phyloP scores from a whole-genome alignment of 2,113 vertebrate genomes.

The Danionella cerebrum region DNA sequence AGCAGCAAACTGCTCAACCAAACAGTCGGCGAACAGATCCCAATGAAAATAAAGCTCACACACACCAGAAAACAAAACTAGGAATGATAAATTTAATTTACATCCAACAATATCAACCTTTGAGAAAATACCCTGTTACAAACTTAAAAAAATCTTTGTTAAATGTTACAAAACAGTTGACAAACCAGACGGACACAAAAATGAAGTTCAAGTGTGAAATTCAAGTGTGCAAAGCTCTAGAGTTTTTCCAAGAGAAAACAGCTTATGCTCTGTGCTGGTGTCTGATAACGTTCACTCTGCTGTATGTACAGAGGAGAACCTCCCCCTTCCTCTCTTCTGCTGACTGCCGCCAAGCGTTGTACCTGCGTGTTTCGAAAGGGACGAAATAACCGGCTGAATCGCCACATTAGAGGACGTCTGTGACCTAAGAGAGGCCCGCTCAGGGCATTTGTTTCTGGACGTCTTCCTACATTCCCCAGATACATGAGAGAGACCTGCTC shows the following conservation, averaged over 20 bases:
- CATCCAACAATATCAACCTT: constrained; percentile 37
- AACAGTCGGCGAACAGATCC: neutral
- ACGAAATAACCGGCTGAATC: neutral
- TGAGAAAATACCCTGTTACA: constrained; percentile 43
- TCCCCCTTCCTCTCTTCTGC: constrained; percentile 3
- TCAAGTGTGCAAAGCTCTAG: constrained; percentile 43
- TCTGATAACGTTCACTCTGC: constrained; percentile 5
- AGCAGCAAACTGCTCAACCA: too few species aligned
- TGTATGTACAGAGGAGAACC: neutral
- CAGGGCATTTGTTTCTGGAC: constrained; percentile 13
- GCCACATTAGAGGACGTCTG: constrained; percentile 15
- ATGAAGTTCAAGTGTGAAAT: constrained; percentile 26
- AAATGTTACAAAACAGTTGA: constrained; percentile 25
- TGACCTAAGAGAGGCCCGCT: constrained; percentile 24
- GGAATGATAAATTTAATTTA: constrained; percentile 41
- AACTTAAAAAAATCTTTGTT: constrained; percentile 44
- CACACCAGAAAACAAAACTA: neutral
- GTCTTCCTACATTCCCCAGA: constrained; percentile 31
- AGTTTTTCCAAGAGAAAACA: constrained; percentile 16
- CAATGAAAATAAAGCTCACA: neutral
- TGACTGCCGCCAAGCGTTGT: neutral
- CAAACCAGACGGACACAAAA: constrained; percentile 22
- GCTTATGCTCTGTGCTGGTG: constrained; percentile 14
- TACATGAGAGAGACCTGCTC: constrained; percentile 28
- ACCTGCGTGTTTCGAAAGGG: neutral